These are phyloP conservation scores for Chionomys nivalis DNA, from an alignment of 2,113 vertebrate species.

Conservation along the genomic window DNA sequence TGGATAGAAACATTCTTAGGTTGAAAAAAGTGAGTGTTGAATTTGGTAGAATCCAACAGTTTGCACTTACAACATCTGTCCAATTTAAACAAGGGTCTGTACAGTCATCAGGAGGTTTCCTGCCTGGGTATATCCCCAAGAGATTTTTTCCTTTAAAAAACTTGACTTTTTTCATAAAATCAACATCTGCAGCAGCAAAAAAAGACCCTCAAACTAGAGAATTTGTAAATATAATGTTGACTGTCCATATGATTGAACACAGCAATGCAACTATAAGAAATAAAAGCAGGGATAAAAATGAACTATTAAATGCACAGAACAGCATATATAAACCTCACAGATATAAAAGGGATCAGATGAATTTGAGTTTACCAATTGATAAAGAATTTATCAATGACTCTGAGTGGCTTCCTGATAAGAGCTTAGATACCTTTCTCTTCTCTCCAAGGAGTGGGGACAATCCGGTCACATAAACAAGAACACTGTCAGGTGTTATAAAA, in stretches of 20 bases:
- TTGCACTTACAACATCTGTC: no score
- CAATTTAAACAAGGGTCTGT: not conserved
- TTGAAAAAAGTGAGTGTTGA: no score
- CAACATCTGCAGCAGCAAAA: not conserved
- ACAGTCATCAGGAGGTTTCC: not conserved
- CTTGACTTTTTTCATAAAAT: not conserved
- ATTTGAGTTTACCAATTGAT: no score
- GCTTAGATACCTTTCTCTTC: not conserved
- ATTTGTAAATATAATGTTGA: not conserved
- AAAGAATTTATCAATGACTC: not conserved
- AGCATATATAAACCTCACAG: not conserved
- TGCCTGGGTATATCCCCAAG: not conserved
- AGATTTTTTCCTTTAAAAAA: not conserved
- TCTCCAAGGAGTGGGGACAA: not conserved
- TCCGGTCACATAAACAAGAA: no score
- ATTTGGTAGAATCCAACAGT: no score
- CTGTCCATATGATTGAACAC: not conserved
- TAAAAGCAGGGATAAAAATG: not conserved
- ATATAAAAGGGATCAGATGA: no score
- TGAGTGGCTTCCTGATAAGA: not conserved
- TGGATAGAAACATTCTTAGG: no score
- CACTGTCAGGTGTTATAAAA: rapidly evolving
- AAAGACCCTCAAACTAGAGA: no score
- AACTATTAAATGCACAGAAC: not conserved
- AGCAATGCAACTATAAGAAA: not conserved